Evolutionary conservation across 2,888 invertebrate genomes (phyloP).

Genomic region (Xestia rhomboidea): DNA sequence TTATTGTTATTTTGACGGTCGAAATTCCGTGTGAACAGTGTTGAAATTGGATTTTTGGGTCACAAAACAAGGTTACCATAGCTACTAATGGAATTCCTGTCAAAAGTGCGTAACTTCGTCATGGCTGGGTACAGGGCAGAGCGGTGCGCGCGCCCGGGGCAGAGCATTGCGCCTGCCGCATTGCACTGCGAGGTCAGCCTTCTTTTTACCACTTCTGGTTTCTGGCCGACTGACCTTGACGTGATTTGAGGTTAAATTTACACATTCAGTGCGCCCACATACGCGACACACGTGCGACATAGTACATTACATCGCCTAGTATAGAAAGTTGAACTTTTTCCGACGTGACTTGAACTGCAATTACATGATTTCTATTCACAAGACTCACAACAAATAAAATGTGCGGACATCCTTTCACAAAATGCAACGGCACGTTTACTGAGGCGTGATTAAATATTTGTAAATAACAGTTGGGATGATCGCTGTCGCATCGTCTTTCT

Average conservation of each 20-base stretch:
- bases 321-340: conserved; percentile 86
- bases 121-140: conserved; percentile 51
- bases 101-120: conserved; percentile 67
- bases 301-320: conserved; percentile 75
- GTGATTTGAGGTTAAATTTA: conserved; percentile 84
- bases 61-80: conserved; percentile 50
- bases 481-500: conserved; percentile 25
- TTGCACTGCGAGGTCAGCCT: conserved; percentile 82
- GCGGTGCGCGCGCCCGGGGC: conserved; percentile 46
- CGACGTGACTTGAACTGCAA: conserved; percentile 82
- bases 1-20: conserved; percentile 50
- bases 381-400: conserved; percentile 67
- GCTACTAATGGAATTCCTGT: conserved; percentile 60
- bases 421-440: conserved; percentile 66
- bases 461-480: conserved; percentile 27
- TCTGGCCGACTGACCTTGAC: conserved; percentile 83
- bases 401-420: conserved; percentile 71
- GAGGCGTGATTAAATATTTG: conserved; percentile 56
- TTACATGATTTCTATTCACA: conserved; percentile 72
- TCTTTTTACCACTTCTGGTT: conserved; percentile 85
- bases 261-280: conserved; percentile 77
- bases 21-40: conserved; percentile 62
- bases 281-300: conserved; percentile 72
- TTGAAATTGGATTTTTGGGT: conserved; percentile 49
- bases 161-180: conserved; percentile 72